Evolutionary conservation across 1,140 invertebrate species (phyloP), one percentile per base, ranked within the genome.

Genomic region (Carcinoscorpius rotundicauda): DNA sequence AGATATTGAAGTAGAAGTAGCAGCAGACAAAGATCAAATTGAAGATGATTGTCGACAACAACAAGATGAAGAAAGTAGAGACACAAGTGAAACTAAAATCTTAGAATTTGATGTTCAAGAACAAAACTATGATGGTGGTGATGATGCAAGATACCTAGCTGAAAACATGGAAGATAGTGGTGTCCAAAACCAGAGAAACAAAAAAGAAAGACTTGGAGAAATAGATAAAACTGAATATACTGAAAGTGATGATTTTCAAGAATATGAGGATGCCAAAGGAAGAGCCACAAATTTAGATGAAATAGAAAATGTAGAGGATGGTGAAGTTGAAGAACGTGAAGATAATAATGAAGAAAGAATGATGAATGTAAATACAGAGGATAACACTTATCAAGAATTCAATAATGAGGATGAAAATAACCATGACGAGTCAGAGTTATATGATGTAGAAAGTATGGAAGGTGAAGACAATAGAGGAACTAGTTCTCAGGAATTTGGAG

Each of bases 191-290:
- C 29, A 29, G 29, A 29, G 29, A 29, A 29, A 29, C 29, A 29
- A 29, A 2, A 29, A 29, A 29, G 29, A 29, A 29, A 29, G 29
- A 29, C 29, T 29, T 29, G 29, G 29, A 29, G 29, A 29, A 29
- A 29, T 29, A 29, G 29, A 29, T 10, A 51, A 58, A 49, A 49
- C 50, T 58, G 53, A 57, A 6, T 58, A 73, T 4, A 78, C 80
- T 4, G 80, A 79, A 58, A 84, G 82, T 58, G 84, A 86, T 66
- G 84, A 84, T 6, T 84, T 82, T n/a, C 82, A 58, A 53, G 63
- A 61, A 5, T 51, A 69, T 55, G 58, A 73, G 1, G 64, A 65
- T 52, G 64, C 70, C 10, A 60, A 69, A 10, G 62, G 66, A 6
- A 63, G 61, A 53, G 64, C 64, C 56, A 69, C 60, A 48, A 60